phyloP scores from a whole-genome alignment of 2,888 invertebrate genomes.

The Tethea ocularis region DNA sequence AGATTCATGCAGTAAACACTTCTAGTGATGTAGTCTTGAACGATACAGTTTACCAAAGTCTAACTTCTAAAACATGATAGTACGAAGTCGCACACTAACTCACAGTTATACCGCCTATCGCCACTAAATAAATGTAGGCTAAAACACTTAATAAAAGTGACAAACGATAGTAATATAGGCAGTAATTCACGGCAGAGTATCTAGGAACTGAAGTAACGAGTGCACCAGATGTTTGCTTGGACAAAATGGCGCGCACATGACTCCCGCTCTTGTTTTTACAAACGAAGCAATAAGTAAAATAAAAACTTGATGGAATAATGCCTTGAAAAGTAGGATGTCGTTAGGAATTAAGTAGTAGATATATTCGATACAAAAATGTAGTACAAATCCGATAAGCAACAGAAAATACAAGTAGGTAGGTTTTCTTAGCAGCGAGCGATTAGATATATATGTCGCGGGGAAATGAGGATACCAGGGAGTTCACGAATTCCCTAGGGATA shows the following conservation, averaged over 20 bases:
- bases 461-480: too few species aligned
- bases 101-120: neutral
- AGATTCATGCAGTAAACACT: too few species aligned
- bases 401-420: too few species aligned
- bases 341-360: too few species aligned
- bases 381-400: too few species aligned
- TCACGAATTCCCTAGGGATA: too few species aligned
- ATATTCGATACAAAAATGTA: too few species aligned
- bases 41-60: neutral
- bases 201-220: constrained; percentile 41
- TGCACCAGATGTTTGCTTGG: constrained; percentile 40
- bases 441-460: too few species aligned
- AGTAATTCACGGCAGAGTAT: constrained; percentile 36
- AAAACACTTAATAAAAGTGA: constrained; percentile 38
- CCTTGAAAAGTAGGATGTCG: neutral
- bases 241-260: constrained; percentile 37
- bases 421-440: too few species aligned
- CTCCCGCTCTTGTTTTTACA: constrained; percentile 12
- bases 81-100: neutral
- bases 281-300: neutral
- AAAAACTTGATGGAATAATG: neutral
- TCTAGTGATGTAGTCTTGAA: too few species aligned
- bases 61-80: neutral
- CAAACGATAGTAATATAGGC: constrained; percentile 33
- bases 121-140: constrained; percentile 19